Evolutionary conservation across 2,113 vertebrate genomes (phyloP).

Genomic region (Apodemus sylvaticus): DNA sequence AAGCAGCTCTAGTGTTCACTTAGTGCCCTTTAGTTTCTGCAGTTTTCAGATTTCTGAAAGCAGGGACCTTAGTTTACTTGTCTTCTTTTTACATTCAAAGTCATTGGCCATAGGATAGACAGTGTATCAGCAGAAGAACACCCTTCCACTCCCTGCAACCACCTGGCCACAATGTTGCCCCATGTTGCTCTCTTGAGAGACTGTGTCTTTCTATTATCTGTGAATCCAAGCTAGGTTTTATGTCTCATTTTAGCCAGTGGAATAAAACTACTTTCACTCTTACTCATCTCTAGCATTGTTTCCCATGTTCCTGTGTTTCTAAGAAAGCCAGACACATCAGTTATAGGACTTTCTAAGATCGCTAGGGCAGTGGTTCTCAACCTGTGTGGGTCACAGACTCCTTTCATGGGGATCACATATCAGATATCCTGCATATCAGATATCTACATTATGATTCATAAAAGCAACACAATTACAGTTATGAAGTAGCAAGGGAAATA

Average conservation of each 20-base stretch:
- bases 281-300: constrained; percentile 7
- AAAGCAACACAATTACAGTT: background rate
- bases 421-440: background rate
- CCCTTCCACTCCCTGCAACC: background rate
- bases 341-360: background rate
- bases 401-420: background rate
- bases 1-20: background rate
- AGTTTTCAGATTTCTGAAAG: background rate
- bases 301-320: background rate
- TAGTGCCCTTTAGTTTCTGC: background rate
- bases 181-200: background rate
- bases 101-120: background rate
- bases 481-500: too few species aligned
- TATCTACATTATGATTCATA: background rate
- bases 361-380: background rate
- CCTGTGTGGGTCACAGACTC: background rate
- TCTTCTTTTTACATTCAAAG: background rate
- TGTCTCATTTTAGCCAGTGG: background rate
- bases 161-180: background rate
- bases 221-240: background rate
- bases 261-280: background rate
- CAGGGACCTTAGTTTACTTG: background rate
- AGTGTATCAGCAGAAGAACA: background rate
- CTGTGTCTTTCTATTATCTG: constrained; percentile 3
- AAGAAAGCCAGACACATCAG: background rate